phyloP scores from a whole-genome alignment of 2,888 invertebrate genomes.

The Papilio demoleus region DNA sequence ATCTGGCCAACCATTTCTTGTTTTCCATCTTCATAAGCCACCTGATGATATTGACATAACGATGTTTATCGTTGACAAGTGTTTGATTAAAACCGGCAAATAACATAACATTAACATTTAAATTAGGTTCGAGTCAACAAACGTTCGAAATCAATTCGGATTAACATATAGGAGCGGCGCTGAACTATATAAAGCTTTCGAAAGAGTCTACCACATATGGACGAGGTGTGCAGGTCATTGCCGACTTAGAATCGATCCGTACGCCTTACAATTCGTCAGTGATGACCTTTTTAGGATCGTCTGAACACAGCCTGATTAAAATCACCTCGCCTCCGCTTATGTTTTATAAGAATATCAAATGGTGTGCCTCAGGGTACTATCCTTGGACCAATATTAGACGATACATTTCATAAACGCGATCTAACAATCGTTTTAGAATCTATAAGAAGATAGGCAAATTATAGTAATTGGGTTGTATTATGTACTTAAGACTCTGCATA shows the following conservation, averaged over 20 bases:
- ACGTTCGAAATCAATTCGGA: constrained; percentile 40
- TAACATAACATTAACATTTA: constrained; percentile 36
- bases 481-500: neutral
- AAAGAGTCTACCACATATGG: constrained; percentile 67
- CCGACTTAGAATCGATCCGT: constrained; percentile 56
- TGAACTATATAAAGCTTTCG: constrained; percentile 61
- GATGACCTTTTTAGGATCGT: constrained; percentile 66
- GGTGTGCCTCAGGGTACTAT: constrained; percentile 67
- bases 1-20: neutral
- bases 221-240: constrained; percentile 69
- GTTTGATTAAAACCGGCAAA: constrained; percentile 22
- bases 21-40: constrained; percentile 1
- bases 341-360: constrained; percentile 49
- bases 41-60: constrained; percentile 14
- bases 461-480: neutral
- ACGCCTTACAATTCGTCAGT: constrained; percentile 65
- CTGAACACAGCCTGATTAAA: constrained; percentile 62
- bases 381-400: constrained; percentile 59
- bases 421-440: neutral
- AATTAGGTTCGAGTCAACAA: constrained; percentile 32
- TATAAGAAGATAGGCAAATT: constrained; percentile 4
- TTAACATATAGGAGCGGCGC: constrained; percentile 42
- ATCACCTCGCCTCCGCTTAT: constrained; percentile 62
- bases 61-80: neutral
- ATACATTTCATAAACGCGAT: constrained; percentile 7